phyloP scores from a whole-genome alignment of 2,888 invertebrate species.

The Sphaerophoria taeniata region DNA sequence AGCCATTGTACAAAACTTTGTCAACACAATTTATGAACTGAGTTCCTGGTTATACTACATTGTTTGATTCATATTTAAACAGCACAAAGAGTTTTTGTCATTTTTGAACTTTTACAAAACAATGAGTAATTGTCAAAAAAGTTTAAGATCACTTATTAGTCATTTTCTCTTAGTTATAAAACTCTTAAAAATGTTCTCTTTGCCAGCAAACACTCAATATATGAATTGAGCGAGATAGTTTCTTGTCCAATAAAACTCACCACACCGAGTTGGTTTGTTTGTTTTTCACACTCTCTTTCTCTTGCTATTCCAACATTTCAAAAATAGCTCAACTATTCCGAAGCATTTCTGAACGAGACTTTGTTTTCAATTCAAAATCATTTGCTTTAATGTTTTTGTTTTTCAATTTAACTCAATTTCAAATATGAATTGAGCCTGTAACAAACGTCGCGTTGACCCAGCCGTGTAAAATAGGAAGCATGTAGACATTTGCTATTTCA shows the following conservation, averaged over 20 bases:
- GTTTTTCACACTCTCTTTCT: slow-evolving; percentile 8
- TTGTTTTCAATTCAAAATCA: slow-evolving; percentile 36
- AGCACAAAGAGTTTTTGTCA: too few relatives aligned
- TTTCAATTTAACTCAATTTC: slow-evolving; percentile 48
- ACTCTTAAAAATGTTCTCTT: too few relatives aligned
- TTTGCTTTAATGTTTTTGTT: slow-evolving; percentile 4
- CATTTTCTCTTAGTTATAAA: too few relatives aligned
- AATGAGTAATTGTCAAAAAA: too few relatives aligned
- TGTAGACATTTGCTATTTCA: slow-evolving; percentile 43
- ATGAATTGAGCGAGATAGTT: too few relatives aligned
- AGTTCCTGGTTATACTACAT: too few relatives aligned
- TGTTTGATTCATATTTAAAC: too few relatives aligned
- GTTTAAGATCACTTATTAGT: too few relatives aligned
- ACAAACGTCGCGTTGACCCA: slow-evolving; percentile 24
- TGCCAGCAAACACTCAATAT: too few relatives aligned
- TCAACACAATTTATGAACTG: too few relatives aligned
- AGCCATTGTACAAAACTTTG: too few relatives aligned
- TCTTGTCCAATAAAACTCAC: slow-evolving; percentile 37
- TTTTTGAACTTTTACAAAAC: too few relatives aligned
- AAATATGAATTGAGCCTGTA: slow-evolving; percentile 50
- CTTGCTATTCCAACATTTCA: slow-evolving; percentile 30
- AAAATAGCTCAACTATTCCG: slow-evolving; percentile 60
- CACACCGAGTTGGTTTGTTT: slow-evolving; percentile 44
- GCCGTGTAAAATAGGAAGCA: slow-evolving; percentile 41
- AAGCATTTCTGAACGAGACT: slow-evolving; percentile 23